A percentile compares a stretch with the other conserved stretches of the same genome.
Evolutionary conservation across 2,113 vertebrate genomes (phyloP).

Genomic region (Eulemur macaco): DNA sequence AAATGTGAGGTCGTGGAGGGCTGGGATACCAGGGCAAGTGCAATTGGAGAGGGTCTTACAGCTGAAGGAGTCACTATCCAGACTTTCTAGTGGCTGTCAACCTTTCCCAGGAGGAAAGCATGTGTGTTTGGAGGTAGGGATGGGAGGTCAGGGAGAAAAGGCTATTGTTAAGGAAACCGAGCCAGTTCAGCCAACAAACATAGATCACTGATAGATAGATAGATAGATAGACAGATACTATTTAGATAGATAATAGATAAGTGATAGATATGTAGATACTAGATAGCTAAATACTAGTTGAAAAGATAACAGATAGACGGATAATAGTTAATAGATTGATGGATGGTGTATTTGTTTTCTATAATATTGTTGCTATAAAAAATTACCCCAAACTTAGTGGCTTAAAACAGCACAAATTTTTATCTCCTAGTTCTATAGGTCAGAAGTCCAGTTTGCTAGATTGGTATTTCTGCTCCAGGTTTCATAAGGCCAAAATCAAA

Average conservation of each 20-base stretch:
- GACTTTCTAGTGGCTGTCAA: neutral
- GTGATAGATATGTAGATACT: neutral
- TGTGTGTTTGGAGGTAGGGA: neutral
- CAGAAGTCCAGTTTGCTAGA: neutral
- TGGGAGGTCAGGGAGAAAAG: neutral
- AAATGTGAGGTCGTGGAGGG: neutral
- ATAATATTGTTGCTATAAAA: neutral
- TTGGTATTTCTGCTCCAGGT: neutral
- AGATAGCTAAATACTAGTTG: no score
- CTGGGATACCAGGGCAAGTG: neutral
- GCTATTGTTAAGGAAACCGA: neutral
- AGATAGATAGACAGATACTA: neutral
- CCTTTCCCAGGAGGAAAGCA: neutral
- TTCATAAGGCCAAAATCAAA: neutral
- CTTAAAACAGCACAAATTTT: neutral
- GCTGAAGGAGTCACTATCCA: neutral
- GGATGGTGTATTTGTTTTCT: neutral
- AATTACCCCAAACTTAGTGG: neutral
- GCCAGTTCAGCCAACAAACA: neutral
- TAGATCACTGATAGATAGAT: neutral
- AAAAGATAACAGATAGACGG: neutral
- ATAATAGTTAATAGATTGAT: neutral
- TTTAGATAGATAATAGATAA: neutral
- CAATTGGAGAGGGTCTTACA: neutral
- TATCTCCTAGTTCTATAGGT: neutral